Evolutionary conservation across 2,888 invertebrate species (phyloP).

Genomic region (Sericinus montela): DNA sequence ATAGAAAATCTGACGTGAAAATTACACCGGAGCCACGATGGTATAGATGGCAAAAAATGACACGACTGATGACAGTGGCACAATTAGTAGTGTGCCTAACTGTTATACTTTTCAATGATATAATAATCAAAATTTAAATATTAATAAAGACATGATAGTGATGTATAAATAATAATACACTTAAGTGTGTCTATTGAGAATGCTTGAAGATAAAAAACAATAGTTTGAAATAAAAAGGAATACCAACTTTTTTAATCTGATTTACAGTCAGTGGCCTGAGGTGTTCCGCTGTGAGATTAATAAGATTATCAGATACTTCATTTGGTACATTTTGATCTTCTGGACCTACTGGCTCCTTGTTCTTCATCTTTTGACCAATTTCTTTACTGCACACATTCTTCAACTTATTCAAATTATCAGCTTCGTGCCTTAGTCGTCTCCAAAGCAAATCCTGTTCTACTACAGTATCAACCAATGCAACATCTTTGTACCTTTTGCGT

Average conservation of each 20-base stretch:
- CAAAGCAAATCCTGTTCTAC: slow-evolving; percentile 93
- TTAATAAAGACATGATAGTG: no score
- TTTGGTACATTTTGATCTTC: slow-evolving; percentile 81
- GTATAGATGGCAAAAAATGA: no score
- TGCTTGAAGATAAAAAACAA: no score
- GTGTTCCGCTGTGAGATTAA: slow-evolving; percentile 84
- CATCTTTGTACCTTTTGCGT: slow-evolving; percentile 95
- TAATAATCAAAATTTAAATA: no score
- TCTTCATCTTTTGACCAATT: slow-evolving; percentile 98
- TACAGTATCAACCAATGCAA: slow-evolving; percentile 93
- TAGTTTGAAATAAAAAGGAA: neutral
- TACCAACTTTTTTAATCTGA: slow-evolving; percentile 90
- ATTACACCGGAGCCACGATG: no score
- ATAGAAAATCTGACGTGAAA: no score
- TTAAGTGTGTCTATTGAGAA: no score
- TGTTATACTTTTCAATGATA: no score
- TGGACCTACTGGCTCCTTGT: slow-evolving; percentile 84
- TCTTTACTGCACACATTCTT: slow-evolving; percentile 98
- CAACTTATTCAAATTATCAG: slow-evolving; percentile 96
- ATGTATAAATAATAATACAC: no score
- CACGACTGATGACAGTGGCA: no score
- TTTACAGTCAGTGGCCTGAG: slow-evolving; percentile 89
- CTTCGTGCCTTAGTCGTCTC: slow-evolving; percentile 94
- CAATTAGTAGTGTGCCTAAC: no score
- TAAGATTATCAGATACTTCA: slow-evolving; percentile 79